phyloP scores from a whole-genome alignment of 2,113 vertebrate genomes.

The Oreochromis niloticus region DNA sequence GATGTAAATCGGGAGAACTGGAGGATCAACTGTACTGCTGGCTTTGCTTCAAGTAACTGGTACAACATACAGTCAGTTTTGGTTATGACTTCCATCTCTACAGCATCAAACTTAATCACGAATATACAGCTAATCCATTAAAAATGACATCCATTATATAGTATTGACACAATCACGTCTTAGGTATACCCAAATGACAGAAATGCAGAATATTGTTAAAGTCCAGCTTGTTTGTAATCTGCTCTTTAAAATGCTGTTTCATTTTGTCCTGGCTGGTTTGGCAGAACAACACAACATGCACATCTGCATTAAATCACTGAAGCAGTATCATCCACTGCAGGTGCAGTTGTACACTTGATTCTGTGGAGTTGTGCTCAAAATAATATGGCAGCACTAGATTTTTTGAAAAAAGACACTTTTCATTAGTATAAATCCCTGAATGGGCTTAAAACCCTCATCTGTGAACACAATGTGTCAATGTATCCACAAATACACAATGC shows the following conservation, averaged over 20 bases:
- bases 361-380: background rate
- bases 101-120: background rate
- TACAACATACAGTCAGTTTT: background rate
- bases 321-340: background rate
- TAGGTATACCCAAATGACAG: background rate
- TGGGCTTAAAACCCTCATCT: background rate
- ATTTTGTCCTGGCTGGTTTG: background rate
- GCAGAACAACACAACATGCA: background rate
- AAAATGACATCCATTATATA: background rate
- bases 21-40: background rate
- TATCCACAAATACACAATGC: background rate
- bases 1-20: background rate
- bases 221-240: background rate
- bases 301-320: background rate
- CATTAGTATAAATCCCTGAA: background rate
- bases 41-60: background rate
- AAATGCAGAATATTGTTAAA: background rate
- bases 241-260: background rate
- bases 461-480: background rate
- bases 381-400: background rate
- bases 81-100: background rate
- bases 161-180: background rate
- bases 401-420: background rate
- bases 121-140: background rate
- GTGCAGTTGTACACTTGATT: background rate